phyloP scores from a whole-genome alignment of 1,140 invertebrate genomes.

The Luehdorfia chinensis region DNA sequence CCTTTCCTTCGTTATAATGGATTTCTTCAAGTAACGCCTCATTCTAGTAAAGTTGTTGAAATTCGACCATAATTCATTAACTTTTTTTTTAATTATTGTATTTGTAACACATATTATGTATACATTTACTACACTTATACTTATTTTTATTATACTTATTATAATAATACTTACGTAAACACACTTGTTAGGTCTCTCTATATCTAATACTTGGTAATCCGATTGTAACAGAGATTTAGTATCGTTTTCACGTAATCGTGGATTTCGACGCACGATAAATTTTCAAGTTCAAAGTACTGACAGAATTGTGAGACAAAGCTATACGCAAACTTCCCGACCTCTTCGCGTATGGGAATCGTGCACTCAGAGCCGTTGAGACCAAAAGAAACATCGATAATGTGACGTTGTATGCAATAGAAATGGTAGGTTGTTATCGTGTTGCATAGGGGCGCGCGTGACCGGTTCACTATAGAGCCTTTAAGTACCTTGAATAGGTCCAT shows the following conservation, averaged over 20 bases:
- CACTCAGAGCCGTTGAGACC: background rate
- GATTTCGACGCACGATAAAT: background rate
- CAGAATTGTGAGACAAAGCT: background rate
- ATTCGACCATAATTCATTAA: background rate
- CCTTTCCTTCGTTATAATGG: too few relatives aligned
- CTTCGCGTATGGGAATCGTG: conserved; percentile 6
- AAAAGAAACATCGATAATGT: conserved; percentile 15
- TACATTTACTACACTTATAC: background rate
- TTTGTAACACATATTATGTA: too few relatives aligned
- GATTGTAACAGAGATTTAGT: conserved; percentile 32
- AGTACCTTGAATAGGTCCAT: conserved; percentile 5
- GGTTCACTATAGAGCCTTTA: background rate
- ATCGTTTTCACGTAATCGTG: conserved; percentile 1
- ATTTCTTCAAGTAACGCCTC: background rate
- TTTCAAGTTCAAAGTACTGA: background rate
- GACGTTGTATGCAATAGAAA: conserved; percentile 3
- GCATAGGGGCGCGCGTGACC: conserved; percentile 9
- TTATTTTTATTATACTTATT: background rate
- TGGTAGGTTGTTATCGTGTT: conserved; percentile 8
- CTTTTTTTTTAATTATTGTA: background rate
- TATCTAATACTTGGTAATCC: conserved; percentile 39
- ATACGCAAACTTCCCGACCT: too few relatives aligned
- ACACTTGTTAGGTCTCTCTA: conserved; percentile 34
- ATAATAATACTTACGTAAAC: background rate
- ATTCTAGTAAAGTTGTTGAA: too few relatives aligned